phyloP scores from a whole-genome alignment of 1,140 invertebrate genomes.

The Heliothis virescens region DNA sequence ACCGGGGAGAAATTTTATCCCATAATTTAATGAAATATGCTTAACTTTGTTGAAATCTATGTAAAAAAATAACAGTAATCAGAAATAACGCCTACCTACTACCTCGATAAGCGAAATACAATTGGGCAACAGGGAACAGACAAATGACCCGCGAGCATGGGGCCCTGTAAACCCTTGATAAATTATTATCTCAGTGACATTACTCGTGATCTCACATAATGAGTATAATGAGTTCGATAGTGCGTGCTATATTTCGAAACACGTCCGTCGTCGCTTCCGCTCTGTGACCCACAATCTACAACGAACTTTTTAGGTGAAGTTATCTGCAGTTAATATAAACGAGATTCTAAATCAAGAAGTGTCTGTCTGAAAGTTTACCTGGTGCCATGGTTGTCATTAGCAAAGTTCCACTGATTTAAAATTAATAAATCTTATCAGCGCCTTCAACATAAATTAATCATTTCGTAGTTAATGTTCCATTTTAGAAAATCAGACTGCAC shows the following conservation, averaged over 20 bases:
- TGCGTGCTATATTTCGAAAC: conserved; percentile 76
- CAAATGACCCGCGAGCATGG: conserved; percentile 18
- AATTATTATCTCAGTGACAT: conserved; percentile 56
- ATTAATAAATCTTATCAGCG: background rate
- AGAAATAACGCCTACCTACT: conserved; percentile 23
- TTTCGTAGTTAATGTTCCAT: background rate
- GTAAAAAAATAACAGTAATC: background rate
- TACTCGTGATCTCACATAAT: conserved; percentile 62
- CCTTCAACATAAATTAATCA: background rate
- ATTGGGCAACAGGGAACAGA: conserved; percentile 2
- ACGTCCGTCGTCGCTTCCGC: conserved; percentile 74
- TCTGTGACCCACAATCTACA: conserved; percentile 66
- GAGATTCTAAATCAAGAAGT: conserved; percentile 15
- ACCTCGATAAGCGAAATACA: conserved; percentile 21
- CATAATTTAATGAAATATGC: background rate
- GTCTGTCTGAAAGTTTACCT: background rate
- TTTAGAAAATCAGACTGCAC: too few relatives aligned
- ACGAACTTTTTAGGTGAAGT: conserved; percentile 57
- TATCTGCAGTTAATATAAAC: conserved; percentile 20
- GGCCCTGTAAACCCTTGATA: conserved; percentile 39
- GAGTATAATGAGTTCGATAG: conserved; percentile 70
- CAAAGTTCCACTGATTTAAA: background rate
- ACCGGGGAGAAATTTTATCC: background rate
- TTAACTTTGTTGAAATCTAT: background rate
- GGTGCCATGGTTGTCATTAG: background rate